Base-by-base conservation (phyloP, 92 coral and sea anemone species). In the Parazoanthus atlanticus region DNA sequence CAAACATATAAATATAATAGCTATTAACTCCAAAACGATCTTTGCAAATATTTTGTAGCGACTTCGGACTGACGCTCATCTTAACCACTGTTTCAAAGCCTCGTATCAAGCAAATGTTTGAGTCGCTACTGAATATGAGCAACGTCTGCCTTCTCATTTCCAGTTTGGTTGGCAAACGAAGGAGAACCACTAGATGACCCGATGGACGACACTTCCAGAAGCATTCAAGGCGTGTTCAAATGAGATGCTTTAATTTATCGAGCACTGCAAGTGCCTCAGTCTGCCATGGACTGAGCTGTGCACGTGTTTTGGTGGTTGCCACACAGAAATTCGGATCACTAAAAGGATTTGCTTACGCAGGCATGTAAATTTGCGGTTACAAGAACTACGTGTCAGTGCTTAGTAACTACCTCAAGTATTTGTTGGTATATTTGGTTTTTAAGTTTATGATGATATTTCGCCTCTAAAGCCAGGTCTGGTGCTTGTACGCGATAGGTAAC, bases 41-140 rank as follows among this genome's bases (percentile, higher is more conserved):
- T 73, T 31, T 9, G 28, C 77, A 11, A 9, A 38, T 73, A 73
- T n/a, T 73, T 73, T 19, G 77, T 38, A 30, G 28, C 28, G 8
- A 73, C 77, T 73, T 73, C 9, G 8, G 77, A 73, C 77, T 73
- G 88, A 69, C 52, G 29, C 80, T 6, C 78, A 71, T 41, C 89
- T 86, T 33, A 58, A 86, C 54, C 88, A 76, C 21, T 31, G 71
- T 33, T 54, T 47, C 75, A 41, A 78, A 78, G 77, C 75, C 32
- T 26, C 64, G 29, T 87, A 74, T 65, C 90, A 78, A 78, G 76
- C 90, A 26, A 65, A 78, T 54, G 29, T 87, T 29, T 77, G 90
- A 78, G 30, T 79, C 65, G 52, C 84, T 49, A 49, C 7, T 79
- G 83, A 79, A 40, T 69, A 47, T 23, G 33, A 79, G 54, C 84